phyloP scores from a whole-genome alignment of 2,888 invertebrate genomes.

The Eupithecia dodoneata region DNA sequence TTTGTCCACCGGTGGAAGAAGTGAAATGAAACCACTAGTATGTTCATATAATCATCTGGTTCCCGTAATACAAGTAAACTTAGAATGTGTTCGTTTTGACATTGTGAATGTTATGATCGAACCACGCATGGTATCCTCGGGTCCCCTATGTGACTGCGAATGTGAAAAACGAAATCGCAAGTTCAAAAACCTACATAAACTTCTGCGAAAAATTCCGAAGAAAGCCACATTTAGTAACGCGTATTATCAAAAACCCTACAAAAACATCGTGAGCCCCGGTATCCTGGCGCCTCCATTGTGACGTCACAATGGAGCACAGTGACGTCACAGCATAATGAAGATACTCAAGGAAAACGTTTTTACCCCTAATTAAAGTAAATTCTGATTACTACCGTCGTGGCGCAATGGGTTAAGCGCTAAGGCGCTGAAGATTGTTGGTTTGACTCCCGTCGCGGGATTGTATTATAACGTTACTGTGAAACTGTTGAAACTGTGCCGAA shows the following conservation, averaged over 20 bases:
- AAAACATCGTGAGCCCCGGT: not conserved
- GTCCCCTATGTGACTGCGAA: not conserved
- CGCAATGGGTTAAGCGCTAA: not conserved
- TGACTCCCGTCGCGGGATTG: not conserved
- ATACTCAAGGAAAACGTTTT: conserved; percentile 16
- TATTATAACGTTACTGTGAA: not conserved
- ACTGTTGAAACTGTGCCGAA: no score
- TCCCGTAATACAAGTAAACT: no score
- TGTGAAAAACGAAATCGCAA: not conserved
- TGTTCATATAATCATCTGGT: no score
- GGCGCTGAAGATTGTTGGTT: not conserved
- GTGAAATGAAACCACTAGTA: no score
- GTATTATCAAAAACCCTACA: not conserved
- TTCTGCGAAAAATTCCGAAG: not conserved
- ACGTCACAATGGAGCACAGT: not conserved
- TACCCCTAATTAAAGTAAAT: conserved; percentile 24
- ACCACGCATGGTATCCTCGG: no score
- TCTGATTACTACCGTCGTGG: not conserved
- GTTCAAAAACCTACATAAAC: not conserved
- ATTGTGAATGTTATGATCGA: not conserved
- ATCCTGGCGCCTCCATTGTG: not conserved
- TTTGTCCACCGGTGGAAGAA: no score
- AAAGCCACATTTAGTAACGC: not conserved
- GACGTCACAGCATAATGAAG: conserved; percentile 13
- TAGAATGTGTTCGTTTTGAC: not conserved